These are phyloP conservation scores for Ptycholaimellus sp. DNA, from an alignment of 2,888 invertebrate genomes.

Conservation along the genomic window DNA sequence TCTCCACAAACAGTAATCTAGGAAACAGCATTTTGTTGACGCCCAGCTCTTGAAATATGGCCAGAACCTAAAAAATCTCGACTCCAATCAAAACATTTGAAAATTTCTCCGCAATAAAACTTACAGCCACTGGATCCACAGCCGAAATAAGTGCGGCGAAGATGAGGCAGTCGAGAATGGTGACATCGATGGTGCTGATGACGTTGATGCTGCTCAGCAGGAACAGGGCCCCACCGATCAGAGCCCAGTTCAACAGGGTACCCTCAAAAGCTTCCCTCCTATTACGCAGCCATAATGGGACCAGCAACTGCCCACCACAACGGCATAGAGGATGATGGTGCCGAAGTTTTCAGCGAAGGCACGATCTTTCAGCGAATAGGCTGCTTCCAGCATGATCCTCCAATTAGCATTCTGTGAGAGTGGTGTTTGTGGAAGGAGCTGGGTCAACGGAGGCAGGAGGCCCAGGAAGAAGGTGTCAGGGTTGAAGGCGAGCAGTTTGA, in stretches of 20 bases:
- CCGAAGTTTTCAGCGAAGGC: slow-evolving; percentile 35
- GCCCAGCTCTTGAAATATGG: slow-evolving; percentile 28
- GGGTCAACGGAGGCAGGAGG: slow-evolving; percentile 33
- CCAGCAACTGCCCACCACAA: slow-evolving; percentile 33
- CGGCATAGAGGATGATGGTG: slow-evolving; percentile 34
- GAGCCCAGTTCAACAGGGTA: slow-evolving; percentile 23
- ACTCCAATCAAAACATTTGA: too few species aligned
- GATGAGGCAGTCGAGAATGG: slow-evolving; percentile 26
- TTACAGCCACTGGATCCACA: slow-evolving; percentile 38
- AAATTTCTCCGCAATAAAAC: slow-evolving; percentile 11
- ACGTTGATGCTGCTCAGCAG: slow-evolving; percentile 10
- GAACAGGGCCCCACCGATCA: slow-evolving; percentile 16
- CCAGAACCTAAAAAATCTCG: slow-evolving; percentile 14
- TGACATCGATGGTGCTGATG: slow-evolving; percentile 16
- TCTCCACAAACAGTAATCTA: too few species aligned
- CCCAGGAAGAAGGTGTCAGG: slow-evolving; percentile 32
- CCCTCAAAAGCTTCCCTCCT: slow-evolving; percentile 19
- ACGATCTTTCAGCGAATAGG: slow-evolving; percentile 35
- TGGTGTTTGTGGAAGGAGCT: neutral
- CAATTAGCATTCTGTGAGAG: slow-evolving; percentile 1
- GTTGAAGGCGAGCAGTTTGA: slow-evolving; percentile 25
- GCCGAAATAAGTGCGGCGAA: slow-evolving; percentile 36
- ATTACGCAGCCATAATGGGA: too few species aligned
- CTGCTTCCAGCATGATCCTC: slow-evolving; percentile 32
- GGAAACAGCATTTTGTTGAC: slow-evolving; percentile 36